Base-by-base conservation (phyloP, 2,797 vertebrate genomes). In the Myotis pilosus region DNA sequence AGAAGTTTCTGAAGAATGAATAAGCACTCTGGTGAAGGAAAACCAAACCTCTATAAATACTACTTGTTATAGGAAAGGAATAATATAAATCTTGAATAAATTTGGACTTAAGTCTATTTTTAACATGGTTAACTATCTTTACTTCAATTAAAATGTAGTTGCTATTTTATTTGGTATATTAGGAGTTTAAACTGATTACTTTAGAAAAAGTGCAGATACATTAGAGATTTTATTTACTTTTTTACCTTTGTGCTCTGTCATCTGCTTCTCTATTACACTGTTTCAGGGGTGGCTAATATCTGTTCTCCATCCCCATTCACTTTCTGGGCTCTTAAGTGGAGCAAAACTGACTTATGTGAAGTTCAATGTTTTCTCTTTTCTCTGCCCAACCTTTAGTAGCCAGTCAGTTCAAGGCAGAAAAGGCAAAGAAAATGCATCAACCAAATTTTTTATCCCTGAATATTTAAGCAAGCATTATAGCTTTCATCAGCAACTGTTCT, bases 161-260 rank as follows among this genome's bases (percentile, higher is more conserved):
- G 10, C 1, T 72, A 82, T 38, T 82, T 55, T 55, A 83, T 20
- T 20, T 62, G 51, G 15, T 64, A 53, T 69, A 71, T 88, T 74
- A 93, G 17, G 23, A 74, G 3, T 84, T 85, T 17, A 36, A 92
- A 36, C 7, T 79, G 36, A 51, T 85, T 38, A 64, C 60, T 53
- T 86, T 94, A 90, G 49, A 94, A 90, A 94, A 79, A 8, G 55
- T 53, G 7, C 5, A 90, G 36, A n/a, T 36, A 66, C 25, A 83
- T 84, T 55, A 55, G 8, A 72, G 44, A 49, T 20, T 8, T 71
- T 36, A 66, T 75, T 92, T 78, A 13, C 10, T 82, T 82, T 82
- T 20, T 76, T 72, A 71, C 16, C 8, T 17, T 69, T 80, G 44
- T 30, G 51, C 33, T 81, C 57, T 57, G 28, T 53, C 49, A 62